Evolutionary conservation across 2,797 vertebrate genomes (phyloP).

Genomic region (Hippoglossus hippoglossus): DNA sequence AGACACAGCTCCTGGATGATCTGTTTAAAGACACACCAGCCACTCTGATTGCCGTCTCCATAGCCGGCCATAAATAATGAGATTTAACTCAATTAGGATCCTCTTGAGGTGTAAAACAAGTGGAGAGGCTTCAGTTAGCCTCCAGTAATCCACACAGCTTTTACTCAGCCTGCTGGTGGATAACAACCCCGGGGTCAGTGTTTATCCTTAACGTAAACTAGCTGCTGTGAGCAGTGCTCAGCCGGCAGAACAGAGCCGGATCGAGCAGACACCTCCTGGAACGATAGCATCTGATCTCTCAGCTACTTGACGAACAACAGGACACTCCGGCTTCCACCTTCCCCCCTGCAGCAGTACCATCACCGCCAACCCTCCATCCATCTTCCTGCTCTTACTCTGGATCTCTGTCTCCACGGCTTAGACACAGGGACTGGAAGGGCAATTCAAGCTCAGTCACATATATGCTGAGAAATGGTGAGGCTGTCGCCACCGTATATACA

Average conservation of each 20-base stretch:
- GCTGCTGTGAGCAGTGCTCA: conserved; percentile 56
- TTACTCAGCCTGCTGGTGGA: conserved; percentile 77
- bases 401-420: conserved; percentile 71
- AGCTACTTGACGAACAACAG: conserved; percentile 81
- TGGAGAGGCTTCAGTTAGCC: conserved; percentile 76
- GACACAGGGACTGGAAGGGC: conserved; percentile 67
- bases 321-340: conserved; percentile 68
- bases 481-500: conserved; percentile 20
- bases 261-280: conserved; percentile 77
- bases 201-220: conserved; percentile 85
- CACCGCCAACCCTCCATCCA: conserved; percentile 68
- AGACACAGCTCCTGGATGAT: conserved; percentile 67
- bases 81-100: conserved; percentile 85
- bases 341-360: conserved; percentile 62
- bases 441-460: conserved; percentile 70
- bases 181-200: conserved; percentile 79
- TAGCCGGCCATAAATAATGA: conserved; percentile 83
- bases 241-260: conserved; percentile 43
- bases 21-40: conserved; percentile 79
- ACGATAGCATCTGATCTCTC: conserved; percentile 83
- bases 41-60: conserved; percentile 78
- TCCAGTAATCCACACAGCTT: conserved; percentile 81
- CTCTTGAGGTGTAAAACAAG: conserved; percentile 82
- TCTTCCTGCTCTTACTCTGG: conserved; percentile 69
- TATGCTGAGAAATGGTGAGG: conserved; percentile 68